phyloP scores from a whole-genome alignment of 2,113 vertebrate species.

The Ceyx melanurus region DNA sequence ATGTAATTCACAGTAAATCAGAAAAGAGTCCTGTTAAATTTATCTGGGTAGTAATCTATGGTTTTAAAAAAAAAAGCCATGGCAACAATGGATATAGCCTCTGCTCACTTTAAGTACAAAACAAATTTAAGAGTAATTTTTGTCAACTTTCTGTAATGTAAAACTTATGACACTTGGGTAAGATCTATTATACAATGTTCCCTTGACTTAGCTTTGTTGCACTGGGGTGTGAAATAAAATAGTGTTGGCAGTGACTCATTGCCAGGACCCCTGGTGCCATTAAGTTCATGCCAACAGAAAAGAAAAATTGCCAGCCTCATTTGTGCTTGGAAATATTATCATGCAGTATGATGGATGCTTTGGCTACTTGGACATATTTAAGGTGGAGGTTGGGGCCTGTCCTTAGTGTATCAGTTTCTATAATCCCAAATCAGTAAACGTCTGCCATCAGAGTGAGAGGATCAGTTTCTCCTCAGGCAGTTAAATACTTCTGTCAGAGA shows the following conservation, averaged over 20 bases:
- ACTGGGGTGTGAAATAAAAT: neutral
- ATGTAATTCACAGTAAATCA: constrained; percentile 30
- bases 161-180: neutral
- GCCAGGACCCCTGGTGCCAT: neutral
- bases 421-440: neutral
- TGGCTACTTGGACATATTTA: neutral
- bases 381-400: neutral
- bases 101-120: neutral
- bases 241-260: neutral
- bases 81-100: neutral
- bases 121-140: neutral
- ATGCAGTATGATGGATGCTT: neutral
- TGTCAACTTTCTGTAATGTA: neutral
- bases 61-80: constrained; percentile 43
- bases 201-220: neutral
- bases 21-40: constrained; percentile 21
- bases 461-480: neutral
- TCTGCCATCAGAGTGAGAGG: neutral
- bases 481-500: neutral
- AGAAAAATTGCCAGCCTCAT: neutral
- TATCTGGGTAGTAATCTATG: neutral
- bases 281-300: constrained; percentile 1
- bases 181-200: neutral
- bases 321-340: neutral
- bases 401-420: neutral